Percentiles rank a stretch among this genome's conserved stretches.
Conservation (phyloP, 2,888 invertebrate species). For the Tipula unca region DNA sequence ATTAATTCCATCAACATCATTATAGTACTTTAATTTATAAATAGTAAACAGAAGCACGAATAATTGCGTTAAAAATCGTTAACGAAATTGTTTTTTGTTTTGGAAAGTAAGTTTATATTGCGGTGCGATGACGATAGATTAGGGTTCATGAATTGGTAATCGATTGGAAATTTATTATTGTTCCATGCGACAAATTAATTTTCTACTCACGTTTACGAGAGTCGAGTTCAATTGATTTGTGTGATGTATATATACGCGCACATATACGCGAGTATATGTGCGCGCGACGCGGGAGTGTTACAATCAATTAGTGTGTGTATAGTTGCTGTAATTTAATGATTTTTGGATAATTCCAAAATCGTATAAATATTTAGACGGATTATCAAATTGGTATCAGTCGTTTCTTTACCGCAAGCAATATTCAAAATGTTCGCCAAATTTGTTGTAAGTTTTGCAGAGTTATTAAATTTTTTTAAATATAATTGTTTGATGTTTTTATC, state of each 20-base stretch:
- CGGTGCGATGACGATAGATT: not conserved
- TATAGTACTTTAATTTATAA: not conserved
- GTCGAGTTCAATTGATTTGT: not conserved
- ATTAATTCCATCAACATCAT: not conserved
- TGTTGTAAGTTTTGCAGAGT: conserved; percentile 33
- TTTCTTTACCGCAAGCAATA: not conserved
- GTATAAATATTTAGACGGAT: not conserved
- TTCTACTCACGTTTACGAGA: not conserved
- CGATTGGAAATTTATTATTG: not conserved
- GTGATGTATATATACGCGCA: not conserved
- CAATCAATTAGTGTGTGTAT: not conserved
- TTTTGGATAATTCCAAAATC: not conserved
- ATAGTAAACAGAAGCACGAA: not conserved
- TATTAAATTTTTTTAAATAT: no score
- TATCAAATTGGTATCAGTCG: not conserved
- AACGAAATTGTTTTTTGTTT: not conserved
- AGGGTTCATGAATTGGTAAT: not conserved
- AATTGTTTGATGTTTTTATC: no score
- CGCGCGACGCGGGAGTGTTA: not conserved
- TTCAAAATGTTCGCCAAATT: conserved; percentile 34
- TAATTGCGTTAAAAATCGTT: not conserved
- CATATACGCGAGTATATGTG: not conserved
- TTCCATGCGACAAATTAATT: not conserved
- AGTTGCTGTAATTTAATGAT: not conserved
- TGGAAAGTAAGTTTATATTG: not conserved